Percentiles rank a stretch among this genome's conserved stretches.
phyloP scores from a whole-genome alignment of 2,888 invertebrate species.

The Agrotis ipsilon region DNA sequence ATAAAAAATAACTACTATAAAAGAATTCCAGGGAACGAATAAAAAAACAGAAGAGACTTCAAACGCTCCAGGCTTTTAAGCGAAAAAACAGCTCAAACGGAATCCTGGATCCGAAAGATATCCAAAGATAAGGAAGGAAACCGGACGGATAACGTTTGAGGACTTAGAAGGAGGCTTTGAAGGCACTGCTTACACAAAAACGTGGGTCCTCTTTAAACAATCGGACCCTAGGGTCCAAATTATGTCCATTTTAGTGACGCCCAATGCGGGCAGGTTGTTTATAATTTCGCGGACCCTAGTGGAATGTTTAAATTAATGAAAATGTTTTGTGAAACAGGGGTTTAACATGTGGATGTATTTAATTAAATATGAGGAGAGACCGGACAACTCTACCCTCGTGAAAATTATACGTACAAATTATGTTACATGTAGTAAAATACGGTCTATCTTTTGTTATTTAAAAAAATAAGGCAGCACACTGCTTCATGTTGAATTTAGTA shows the following conservation, averaged over 20 bases:
- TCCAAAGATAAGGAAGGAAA: constrained; percentile 49
- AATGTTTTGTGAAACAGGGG: constrained; percentile 28
- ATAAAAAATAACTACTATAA: not conserved
- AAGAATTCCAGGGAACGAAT: not conserved
- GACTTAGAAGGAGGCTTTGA: constrained; percentile 40
- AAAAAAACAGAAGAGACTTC: constrained; percentile 27
- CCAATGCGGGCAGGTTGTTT: constrained; percentile 42
- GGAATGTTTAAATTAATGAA: constrained; percentile 46
- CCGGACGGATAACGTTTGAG: constrained; percentile 57
- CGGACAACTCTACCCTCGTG: not conserved
- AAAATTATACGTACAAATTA: not conserved
- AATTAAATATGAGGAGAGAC: constrained; percentile 30
- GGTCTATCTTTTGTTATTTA: not conserved
- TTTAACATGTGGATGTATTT: constrained; percentile 18
- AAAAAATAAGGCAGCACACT: no score
- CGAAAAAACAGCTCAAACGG: constrained; percentile 52
- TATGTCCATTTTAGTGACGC: constrained; percentile 46
- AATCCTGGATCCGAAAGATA: constrained; percentile 52
- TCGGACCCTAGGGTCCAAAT: constrained; percentile 40
- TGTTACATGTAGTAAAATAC: not conserved
- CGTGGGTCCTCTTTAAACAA: constrained; percentile 54
- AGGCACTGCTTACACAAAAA: constrained; percentile 44
- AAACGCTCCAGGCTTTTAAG: constrained; percentile 33
- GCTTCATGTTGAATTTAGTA: no score
- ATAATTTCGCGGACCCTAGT: constrained; percentile 36